phyloP scores from a whole-genome alignment of 35 echinoderm and acorn worm species.

The Eucidaris tribuloides region DNA sequence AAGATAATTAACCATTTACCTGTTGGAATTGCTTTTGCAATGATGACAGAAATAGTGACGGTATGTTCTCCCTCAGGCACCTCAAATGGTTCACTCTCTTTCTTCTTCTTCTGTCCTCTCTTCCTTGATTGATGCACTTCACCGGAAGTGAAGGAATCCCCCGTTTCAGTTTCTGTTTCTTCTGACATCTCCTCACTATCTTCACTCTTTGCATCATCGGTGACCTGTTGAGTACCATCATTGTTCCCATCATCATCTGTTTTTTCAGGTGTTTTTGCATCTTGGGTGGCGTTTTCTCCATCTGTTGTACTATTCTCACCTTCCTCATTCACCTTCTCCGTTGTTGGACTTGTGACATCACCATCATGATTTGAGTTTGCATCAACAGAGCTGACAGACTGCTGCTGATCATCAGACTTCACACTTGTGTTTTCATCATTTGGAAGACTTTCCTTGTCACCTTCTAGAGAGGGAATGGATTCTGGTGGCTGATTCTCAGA shows the following conservation, averaged over 20 bases:
- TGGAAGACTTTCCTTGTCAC: constrained; percentile 1
- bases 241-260: too few species aligned
- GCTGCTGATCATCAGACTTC: not conserved
- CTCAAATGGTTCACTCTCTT: not conserved
- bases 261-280: not conserved
- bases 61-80: constrained; percentile 47
- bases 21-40: constrained; percentile 96
- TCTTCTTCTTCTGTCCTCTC: not conserved
- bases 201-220: not conserved
- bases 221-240: too few species aligned
- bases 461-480: constrained; percentile 20
- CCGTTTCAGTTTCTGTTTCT: not conserved
- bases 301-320: not conserved
- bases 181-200: not conserved
- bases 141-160: not conserved
- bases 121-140: not conserved
- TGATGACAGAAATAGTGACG: constrained; percentile 84
- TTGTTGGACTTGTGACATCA: not conserved
- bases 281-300: not conserved
- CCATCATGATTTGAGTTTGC: not conserved
- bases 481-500: constrained; percentile 2
- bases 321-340: not conserved
- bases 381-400: not conserved
- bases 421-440: not conserved
- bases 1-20: constrained; percentile 30